These are phyloP conservation scores for Pterostichus madidus DNA, from an alignment of 2,888 invertebrate genomes.

Conservation along the genomic window DNA sequence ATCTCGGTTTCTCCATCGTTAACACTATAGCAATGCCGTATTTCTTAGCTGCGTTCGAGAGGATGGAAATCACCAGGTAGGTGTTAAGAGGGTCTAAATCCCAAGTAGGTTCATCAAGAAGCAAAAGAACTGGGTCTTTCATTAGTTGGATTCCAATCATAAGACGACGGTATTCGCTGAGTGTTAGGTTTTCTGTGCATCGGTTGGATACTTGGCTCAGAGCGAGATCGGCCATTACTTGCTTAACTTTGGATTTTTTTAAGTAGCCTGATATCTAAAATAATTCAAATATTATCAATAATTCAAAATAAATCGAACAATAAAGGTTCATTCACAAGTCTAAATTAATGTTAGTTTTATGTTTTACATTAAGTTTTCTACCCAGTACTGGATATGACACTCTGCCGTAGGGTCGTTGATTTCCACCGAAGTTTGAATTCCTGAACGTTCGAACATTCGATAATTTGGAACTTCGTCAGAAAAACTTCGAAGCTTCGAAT, in stretches of 20 bases:
- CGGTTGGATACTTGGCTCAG: slow-evolving; percentile 93
- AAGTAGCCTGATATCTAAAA: slow-evolving; percentile 85
- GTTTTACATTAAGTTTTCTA: too few relatives aligned
- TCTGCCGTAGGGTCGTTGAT: too few relatives aligned
- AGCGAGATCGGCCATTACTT: slow-evolving; percentile 95
- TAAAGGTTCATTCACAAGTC: too few relatives aligned
- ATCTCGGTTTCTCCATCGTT: slow-evolving; percentile 95
- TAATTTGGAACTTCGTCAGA: too few relatives aligned
- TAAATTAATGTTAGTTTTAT: too few relatives aligned
- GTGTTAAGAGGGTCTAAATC: slow-evolving; percentile 97
- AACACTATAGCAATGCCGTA: slow-evolving; percentile 93
- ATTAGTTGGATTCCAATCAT: slow-evolving; percentile 95
- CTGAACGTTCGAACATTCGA: too few relatives aligned
- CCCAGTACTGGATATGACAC: too few relatives aligned
- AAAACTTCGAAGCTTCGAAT: too few relatives aligned
- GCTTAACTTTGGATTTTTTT: slow-evolving; percentile 91
- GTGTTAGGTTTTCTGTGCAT: slow-evolving; percentile 89
- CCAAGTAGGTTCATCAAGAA: slow-evolving; percentile 96
- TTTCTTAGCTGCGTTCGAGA: slow-evolving; percentile 93
- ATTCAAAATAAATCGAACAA: too few relatives aligned
- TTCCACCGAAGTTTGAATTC: too few relatives aligned
- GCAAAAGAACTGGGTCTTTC: slow-evolving; percentile 93
- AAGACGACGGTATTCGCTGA: slow-evolving; percentile 93
- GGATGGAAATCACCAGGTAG: slow-evolving; percentile 95
- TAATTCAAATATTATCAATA: not conserved